Percentiles rank a stretch among this genome's conserved stretches.
Conservation (phyloP, 2,113 vertebrate species). For the Campylomormyrus numenius region DNA sequence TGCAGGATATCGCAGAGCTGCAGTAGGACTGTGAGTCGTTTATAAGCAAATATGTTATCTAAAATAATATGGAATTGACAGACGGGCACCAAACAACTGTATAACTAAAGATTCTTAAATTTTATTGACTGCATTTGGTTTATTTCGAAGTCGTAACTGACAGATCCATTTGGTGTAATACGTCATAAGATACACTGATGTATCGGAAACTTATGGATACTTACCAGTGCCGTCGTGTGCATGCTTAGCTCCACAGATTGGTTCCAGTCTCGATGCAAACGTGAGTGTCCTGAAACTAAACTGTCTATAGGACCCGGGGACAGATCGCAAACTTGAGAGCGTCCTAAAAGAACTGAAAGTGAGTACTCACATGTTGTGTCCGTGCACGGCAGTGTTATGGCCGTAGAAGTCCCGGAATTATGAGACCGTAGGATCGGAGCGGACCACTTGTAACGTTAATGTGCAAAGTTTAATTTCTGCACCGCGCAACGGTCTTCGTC, state of each 20-base stretch:
- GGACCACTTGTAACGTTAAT: not conserved
- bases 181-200: not conserved
- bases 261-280: not conserved
- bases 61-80: not conserved
- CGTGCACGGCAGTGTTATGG: not conserved
- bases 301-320: slow-evolving; percentile 19
- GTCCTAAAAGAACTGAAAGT: slow-evolving; percentile 24
- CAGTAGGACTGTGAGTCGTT: not conserved
- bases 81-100: not conserved
- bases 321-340: slow-evolving; percentile 11
- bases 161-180: not conserved
- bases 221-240: not conserved
- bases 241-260: not conserved
- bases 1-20: not conserved
- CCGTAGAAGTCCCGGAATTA: not conserved
- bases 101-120: not conserved
- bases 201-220: not conserved
- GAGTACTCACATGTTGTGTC: slow-evolving; percentile 23
- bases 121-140: not conserved
- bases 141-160: not conserved
- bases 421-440: not conserved
- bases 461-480: not conserved
- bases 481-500: not conserved
- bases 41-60: not conserved
- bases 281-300: not conserved